Evolutionary conservation across 2,888 invertebrate genomes (phyloP), one percentile per base, ranked within the genome.

Genomic region (Cephus pygmeus): DNA sequence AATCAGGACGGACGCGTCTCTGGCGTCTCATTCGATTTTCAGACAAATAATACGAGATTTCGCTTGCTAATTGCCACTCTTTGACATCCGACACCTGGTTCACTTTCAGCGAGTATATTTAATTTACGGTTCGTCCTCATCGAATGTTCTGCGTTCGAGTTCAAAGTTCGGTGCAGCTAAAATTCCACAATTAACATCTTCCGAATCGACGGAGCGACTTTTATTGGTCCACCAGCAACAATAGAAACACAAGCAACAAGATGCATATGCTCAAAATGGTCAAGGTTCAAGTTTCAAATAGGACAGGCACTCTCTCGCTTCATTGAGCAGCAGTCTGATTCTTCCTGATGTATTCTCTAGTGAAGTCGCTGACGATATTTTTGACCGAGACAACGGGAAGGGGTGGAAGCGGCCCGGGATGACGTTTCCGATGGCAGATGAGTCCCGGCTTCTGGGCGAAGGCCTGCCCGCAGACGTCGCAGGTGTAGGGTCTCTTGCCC

Each of bases 341-440:
- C 79, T 81, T 83, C 34, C 75, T 79, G 9, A 34, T 35, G 79
- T 80, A 81, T 12, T 78, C 79, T 1, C 73, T 75, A 30, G 73
- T 77, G 36, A 78, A 79, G 12, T 82, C 82, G 11, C 36, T 35
- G 4, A 75, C 75, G 11, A 74, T 76, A 76, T 76, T 79, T 34
- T 73, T 79, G 12, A 79, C 79, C 23, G 76, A 79, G 12, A 79
- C 76, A n/a, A 30, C 76, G 31, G 79, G 76, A 12, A 79, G 74
- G 0, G 78, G 78, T 2, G 78, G 78, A 12, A 78, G 73, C 33
- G 78, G 78, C 33, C 78, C 78, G 4, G 78, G 78, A 36, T 78
- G 78, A 23, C 78, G 36, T 31, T 78, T 78, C 35, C 78, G 69
- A 56, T 78, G 78, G 35, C 78, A 78, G 23, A 78, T 78, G n/a